Base-by-base conservation (phyloP, 2,113 vertebrate species). In the Hucho hucho region DNA sequence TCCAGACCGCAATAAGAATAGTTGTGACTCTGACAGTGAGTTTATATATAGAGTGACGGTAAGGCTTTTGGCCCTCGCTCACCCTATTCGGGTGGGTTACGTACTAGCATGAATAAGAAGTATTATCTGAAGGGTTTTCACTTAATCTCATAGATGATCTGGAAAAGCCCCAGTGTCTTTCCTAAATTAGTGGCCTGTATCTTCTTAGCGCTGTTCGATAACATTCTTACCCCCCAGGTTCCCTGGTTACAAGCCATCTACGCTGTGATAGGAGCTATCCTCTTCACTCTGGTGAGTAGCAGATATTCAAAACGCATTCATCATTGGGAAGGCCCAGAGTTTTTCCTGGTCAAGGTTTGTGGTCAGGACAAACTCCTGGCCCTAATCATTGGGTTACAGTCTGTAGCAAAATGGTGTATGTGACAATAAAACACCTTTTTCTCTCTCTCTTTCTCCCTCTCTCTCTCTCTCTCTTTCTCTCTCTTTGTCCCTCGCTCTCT, bases 211-310 rank as follows among this genome's bases (percentile, higher is more conserved):
- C n/a, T 24, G 77, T 79, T 80, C 82, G 81, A 65, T 84, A 79
- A 83, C 47, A 25, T 63, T 49, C 56, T 58, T 69, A n/a, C 58
- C 20, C 75, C 64, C 72, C 79, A 99, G 97, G 94, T 99, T 5
- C 97, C 96, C 0, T 98, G 96, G 97, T 92, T 98, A 69, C 97
- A 99, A 0, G 95, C 93, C 0, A 75, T 95, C 73, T 98, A 98
- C 0, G 95, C 95, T 1, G 91, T 92, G 18, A 77, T 94, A 0
- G 97, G 97, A 79, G 96, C 97, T n/a, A 87, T 95, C 1, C 90
- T 96, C 69, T 99, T 98, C 66, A 98, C 97, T 0, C 83, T 99
- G 96, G 97, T 99, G 80, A 96, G 95, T 87, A 80, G 37, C 9
- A 24, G 0, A 64, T 20, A 65, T 29, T 7, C 18, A 37, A 53